Evolutionary conservation across 2,113 vertebrate genomes (phyloP).

Genomic region (Mystacornis crossleyi): DNA sequence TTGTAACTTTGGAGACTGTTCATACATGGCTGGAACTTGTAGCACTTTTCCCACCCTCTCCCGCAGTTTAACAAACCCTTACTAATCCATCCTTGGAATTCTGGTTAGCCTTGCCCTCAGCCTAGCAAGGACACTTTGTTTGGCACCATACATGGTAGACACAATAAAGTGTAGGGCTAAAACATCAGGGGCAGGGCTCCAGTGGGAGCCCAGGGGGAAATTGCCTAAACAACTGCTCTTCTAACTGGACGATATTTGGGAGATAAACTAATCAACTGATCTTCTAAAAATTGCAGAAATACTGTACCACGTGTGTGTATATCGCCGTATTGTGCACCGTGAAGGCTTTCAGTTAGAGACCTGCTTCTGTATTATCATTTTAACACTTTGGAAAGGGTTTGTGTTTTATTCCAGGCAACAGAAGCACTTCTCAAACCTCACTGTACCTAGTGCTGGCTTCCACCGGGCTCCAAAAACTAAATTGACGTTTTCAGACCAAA

Average conservation of each 20-base stretch:
- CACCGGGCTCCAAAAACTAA: neutral
- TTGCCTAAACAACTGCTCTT: neutral
- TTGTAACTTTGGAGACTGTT: neutral
- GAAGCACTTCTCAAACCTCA: neutral
- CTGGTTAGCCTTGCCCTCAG: neutral
- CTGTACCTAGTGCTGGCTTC: neutral
- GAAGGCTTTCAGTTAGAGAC: neutral
- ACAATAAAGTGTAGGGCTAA: neutral
- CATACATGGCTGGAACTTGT: neutral
- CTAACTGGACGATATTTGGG: neutral
- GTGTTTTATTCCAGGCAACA: neutral
- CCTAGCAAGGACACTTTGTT: neutral
- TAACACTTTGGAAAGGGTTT: neutral
- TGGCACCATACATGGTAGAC: rapidly evolving
- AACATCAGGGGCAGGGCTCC: neutral
- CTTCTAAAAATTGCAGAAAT: neutral
- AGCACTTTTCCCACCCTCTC: neutral
- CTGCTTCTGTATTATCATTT: neutral
- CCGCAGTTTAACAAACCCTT: neutral
- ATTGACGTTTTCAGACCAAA: neutral
- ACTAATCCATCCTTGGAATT: neutral
- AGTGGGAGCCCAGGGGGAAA: neutral
- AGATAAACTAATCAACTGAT: neutral
- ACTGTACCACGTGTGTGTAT: rapidly evolving
- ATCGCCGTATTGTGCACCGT: neutral